A percentile compares a stretch with the other conserved stretches of the same genome.
phyloP scores from a whole-genome alignment of 2,113 vertebrate species.

The Nothocercus nigrocapillus region DNA sequence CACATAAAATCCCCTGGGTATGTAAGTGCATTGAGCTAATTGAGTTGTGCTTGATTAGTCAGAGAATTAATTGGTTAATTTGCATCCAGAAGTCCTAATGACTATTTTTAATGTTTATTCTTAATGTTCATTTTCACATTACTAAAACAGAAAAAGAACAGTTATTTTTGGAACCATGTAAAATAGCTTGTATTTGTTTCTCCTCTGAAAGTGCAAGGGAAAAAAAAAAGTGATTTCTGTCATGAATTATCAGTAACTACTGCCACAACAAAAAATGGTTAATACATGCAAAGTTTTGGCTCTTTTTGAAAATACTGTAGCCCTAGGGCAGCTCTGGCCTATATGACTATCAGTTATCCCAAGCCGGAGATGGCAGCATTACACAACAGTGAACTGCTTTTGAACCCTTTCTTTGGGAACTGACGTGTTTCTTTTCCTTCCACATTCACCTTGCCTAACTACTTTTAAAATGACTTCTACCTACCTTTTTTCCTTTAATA shows the following conservation, averaged over 20 bases:
- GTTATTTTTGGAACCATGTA: not conserved
- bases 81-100: not conserved
- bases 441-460: not conserved
- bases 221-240: not conserved
- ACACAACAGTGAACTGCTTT: not conserved
- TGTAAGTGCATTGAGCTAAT: not conserved
- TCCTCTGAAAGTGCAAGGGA: not conserved
- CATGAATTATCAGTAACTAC: conserved; percentile 1
- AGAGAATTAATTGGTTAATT: conserved; percentile 22
- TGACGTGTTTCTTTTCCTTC: not conserved
- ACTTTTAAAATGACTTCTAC: not conserved
- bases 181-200: not conserved
- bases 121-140: not conserved
- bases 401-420: not conserved
- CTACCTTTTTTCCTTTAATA: not conserved
- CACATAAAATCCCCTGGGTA: not conserved
- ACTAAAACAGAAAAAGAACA: conserved; percentile 36
- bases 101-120: not conserved
- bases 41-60: not conserved
- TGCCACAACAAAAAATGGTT: not conserved
- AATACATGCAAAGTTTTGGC: not conserved
- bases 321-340: not conserved
- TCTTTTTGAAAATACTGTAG: not conserved
- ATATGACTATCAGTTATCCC: not conserved
- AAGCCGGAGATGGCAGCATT: not conserved